Evolutionary conservation across 1,140 invertebrate genomes (phyloP).

Genomic region (Phocides pigmalion): DNA sequence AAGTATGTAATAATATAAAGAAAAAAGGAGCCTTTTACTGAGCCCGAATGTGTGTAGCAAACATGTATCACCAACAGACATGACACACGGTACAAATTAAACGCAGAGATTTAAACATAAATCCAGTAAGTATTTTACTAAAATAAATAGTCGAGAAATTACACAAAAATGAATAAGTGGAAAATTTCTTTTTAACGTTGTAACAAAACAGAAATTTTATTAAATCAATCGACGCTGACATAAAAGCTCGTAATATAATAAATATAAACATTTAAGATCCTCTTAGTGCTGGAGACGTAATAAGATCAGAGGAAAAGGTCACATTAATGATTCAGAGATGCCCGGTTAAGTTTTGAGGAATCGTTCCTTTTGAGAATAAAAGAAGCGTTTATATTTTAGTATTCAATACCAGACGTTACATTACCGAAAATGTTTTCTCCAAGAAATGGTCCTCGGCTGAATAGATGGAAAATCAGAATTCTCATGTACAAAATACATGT

Average conservation of each 20-base stretch:
- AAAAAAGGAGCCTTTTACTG: neutral
- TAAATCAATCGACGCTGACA: neutral
- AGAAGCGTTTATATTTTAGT: slow-evolving; percentile 16
- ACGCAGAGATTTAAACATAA: no score
- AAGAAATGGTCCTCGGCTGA: neutral
- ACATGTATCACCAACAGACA: no score
- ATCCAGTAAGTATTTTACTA: no score
- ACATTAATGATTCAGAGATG: slow-evolving; percentile 6
- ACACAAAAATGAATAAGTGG: neutral
- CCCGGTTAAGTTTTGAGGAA: slow-evolving; percentile 11
- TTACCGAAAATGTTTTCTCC: neutral
- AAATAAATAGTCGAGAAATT: neutral
- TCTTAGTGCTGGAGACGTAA: slow-evolving; percentile 6
- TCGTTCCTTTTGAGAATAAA: slow-evolving; percentile 10
- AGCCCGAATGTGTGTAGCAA: no score
- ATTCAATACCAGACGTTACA: neutral
- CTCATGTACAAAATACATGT: neutral
- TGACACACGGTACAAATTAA: no score
- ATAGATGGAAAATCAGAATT: slow-evolving; percentile 11
- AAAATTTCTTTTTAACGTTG: neutral
- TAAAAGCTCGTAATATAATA: slow-evolving; percentile 17
- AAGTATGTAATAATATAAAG: neutral
- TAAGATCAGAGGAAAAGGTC: slow-evolving; percentile 19
- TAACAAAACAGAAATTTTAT: slow-evolving; percentile 4
- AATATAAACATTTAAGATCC: slow-evolving; percentile 19